Percentiles rank a stretch among this genome's conserved stretches.
phyloP scores from a whole-genome alignment of 2,888 invertebrate genomes.

The Agrotis exclamationis region DNA sequence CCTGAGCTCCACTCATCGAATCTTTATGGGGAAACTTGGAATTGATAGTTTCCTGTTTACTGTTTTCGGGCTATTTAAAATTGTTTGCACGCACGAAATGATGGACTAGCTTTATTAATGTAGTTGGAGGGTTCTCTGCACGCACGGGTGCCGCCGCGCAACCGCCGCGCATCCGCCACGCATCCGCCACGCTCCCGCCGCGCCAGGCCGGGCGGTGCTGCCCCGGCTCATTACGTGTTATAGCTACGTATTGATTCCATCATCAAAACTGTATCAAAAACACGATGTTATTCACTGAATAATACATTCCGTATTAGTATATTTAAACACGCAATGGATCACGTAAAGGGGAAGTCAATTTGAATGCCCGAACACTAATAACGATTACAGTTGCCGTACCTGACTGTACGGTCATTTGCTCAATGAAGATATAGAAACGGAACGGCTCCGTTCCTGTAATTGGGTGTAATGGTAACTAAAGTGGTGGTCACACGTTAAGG shows the following conservation, averaged over 20 bases:
- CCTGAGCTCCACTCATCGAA: constrained; percentile 81
- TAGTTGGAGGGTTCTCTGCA: constrained; percentile 81
- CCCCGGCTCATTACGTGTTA: constrained; percentile 78
- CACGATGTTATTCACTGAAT: constrained; percentile 85
- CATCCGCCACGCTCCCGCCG: constrained; percentile 41
- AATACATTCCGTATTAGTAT: constrained; percentile 85
- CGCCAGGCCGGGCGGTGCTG: constrained; percentile 44
- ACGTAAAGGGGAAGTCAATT: constrained; percentile 74
- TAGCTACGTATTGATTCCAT: constrained; percentile 80
- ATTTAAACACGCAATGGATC: constrained; percentile 84
- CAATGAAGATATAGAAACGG: constrained; percentile 71
- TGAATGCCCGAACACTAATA: constrained; percentile 76
- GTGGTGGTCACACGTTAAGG: constrained; percentile 76
- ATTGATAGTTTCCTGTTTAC: constrained; percentile 87
- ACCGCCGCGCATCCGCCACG: constrained; percentile 33
- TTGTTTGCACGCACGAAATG: constrained; percentile 86
- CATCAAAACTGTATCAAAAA: constrained; percentile 82
- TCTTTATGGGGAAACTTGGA: constrained; percentile 87
- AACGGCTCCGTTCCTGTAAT: constrained; percentile 62
- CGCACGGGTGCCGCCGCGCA: constrained; percentile 81
- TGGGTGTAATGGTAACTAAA: constrained; percentile 68
- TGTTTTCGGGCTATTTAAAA: constrained; percentile 85
- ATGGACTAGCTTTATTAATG: constrained; percentile 80
- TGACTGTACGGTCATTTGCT: constrained; percentile 64
- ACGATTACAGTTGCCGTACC: constrained; percentile 69